Evolutionary conservation across 2,113 vertebrate species (phyloP).

Genomic region (Notothenia rossii): DNA sequence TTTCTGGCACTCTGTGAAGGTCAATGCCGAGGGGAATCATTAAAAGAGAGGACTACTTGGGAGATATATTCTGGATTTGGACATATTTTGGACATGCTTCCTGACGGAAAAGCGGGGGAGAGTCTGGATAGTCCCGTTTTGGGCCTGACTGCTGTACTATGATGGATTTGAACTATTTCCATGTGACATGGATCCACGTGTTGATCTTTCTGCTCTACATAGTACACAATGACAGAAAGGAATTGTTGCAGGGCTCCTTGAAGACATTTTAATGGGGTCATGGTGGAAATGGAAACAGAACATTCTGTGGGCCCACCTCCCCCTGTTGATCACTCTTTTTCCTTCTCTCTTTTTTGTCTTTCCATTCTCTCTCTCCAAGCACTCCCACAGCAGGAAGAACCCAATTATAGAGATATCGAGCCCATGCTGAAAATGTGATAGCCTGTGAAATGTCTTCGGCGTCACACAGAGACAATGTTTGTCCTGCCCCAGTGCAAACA

Average conservation of each 20-base stretch:
- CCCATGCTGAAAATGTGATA: constrained; percentile 78
- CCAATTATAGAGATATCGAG: constrained; percentile 80
- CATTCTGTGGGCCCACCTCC: constrained; percentile 3
- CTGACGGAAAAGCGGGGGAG: not conserved
- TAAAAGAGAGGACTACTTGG: constrained; percentile 14
- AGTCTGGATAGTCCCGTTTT: constrained; percentile 59
- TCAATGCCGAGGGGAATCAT: constrained; percentile 43
- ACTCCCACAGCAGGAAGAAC: constrained; percentile 78
- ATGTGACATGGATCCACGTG: constrained; percentile 29
- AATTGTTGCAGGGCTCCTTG: constrained; percentile 19
- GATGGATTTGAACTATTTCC: constrained; percentile 58
- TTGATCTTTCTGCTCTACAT: constrained; percentile 58
- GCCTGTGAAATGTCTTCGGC: constrained; percentile 83
- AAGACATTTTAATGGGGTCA: constrained; percentile 54
- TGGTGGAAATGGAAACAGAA: constrained; percentile 61
- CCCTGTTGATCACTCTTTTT: not conserved
- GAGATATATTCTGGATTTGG: constrained; percentile 59
- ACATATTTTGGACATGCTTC: constrained; percentile 33
- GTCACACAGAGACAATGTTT: constrained; percentile 79
- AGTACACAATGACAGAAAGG: constrained; percentile 28
- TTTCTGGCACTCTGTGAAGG: constrained; percentile 52
- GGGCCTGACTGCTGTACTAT: constrained; percentile 24
- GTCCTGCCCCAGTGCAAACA: constrained; percentile 82
- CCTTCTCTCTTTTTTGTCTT: not conserved
- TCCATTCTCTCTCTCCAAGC: constrained; percentile 27